Conservation (phyloP, 2,797 vertebrate genomes). For the Sebastolobus alascanus region DNA sequence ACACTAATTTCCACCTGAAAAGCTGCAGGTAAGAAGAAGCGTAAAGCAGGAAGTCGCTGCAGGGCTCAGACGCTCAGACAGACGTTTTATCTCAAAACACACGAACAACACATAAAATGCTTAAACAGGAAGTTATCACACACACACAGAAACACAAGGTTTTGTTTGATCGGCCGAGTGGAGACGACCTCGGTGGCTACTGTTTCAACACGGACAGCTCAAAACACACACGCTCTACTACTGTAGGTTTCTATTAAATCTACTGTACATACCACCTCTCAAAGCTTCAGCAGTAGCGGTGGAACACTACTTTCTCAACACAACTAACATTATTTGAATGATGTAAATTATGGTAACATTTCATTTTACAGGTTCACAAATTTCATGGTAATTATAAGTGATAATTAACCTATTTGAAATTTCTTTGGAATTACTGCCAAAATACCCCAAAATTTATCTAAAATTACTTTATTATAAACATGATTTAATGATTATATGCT, state of each 20-base stretch:
- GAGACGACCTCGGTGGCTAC: neutral
- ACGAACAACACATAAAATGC: neutral
- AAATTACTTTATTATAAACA: too few relatives aligned
- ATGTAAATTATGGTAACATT: too few relatives aligned
- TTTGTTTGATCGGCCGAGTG: neutral
- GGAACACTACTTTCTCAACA: too few relatives aligned
- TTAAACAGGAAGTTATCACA: neutral
- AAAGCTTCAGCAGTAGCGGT: neutral
- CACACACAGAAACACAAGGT: neutral
- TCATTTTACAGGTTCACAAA: too few relatives aligned
- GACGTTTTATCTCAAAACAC: conserved; percentile 24
- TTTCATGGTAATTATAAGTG: too few relatives aligned
- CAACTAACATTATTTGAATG: too few relatives aligned
- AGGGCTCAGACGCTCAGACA: neutral
- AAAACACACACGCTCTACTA: neutral
- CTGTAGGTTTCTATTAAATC: neutral
- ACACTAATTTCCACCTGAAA: neutral
- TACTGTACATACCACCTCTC: neutral
- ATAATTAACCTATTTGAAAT: too few relatives aligned
- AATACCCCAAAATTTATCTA: too few relatives aligned
- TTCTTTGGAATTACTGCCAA: too few relatives aligned
- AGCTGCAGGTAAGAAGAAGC: neutral
- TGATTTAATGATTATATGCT: too few relatives aligned
- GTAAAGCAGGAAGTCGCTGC: neutral
- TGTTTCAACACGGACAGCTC: neutral